These are phyloP conservation scores for Athalia circularis DNA, from an alignment of 2,888 invertebrate species.

Conservation along the genomic window DNA sequence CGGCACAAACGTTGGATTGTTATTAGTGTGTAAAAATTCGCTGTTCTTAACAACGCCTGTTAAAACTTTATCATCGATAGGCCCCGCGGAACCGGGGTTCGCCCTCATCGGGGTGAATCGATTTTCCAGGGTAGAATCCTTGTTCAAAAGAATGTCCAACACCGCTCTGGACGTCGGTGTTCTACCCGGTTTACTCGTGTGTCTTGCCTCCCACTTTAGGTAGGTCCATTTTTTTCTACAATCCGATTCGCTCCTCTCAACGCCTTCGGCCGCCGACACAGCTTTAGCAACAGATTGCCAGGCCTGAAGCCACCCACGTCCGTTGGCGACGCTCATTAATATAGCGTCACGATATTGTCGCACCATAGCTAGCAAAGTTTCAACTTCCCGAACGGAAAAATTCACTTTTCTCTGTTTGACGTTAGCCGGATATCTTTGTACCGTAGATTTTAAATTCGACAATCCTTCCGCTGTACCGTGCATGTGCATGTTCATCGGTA, in stretches of 20 bases:
- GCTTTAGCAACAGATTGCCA: constrained; percentile 61
- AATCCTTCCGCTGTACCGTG: neutral
- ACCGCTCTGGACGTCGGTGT: constrained; percentile 61
- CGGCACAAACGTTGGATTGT: neutral
- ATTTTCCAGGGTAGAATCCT: constrained; percentile 47
- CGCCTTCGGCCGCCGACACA: constrained; percentile 60
- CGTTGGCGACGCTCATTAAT: constrained; percentile 63
- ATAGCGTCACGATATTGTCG: constrained; percentile 58
- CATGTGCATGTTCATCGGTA: constrained; percentile 35
- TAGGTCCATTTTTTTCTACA: constrained; percentile 64
- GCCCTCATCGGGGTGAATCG: constrained; percentile 21
- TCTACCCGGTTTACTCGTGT: constrained; percentile 62
- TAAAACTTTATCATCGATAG: neutral
- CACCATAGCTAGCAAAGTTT: constrained; percentile 58
- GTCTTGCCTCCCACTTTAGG: constrained; percentile 64
- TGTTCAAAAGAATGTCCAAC: constrained; percentile 59
- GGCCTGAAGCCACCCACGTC: constrained; percentile 60
- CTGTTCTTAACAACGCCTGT: neutral
- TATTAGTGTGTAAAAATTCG: neutral
- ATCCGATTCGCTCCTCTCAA: constrained; percentile 60
- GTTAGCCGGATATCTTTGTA: constrained; percentile 28
- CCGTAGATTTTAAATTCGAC: constrained; percentile 4
- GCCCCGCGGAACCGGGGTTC: neutral
- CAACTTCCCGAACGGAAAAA: constrained; percentile 62
- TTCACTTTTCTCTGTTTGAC: constrained; percentile 62